phyloP scores from a whole-genome alignment of 2,888 invertebrate species.

The Apodemia zela region DNA sequence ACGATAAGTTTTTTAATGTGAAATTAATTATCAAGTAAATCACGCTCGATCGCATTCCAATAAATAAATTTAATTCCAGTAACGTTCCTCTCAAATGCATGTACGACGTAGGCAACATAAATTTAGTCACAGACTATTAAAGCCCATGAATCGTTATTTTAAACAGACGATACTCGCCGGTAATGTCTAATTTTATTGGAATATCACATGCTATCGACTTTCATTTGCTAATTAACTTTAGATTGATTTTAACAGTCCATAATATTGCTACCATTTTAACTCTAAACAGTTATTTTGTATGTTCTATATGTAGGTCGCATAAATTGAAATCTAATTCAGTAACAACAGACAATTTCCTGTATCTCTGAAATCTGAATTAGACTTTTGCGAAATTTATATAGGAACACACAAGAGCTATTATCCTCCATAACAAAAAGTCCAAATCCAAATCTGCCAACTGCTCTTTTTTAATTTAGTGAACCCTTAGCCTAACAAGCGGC shows the following conservation, averaged over 20 bases:
- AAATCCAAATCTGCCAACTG: too few relatives aligned
- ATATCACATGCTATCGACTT: neutral
- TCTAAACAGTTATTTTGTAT: too few relatives aligned
- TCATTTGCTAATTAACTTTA: neutral
- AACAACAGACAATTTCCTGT: too few relatives aligned
- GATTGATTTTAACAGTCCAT: neutral
- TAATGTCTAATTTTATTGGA: neutral
- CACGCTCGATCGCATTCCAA: constrained; percentile 1
- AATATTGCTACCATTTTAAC: too few relatives aligned
- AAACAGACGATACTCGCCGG: neutral
- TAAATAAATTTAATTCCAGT: neutral
- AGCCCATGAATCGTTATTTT: constrained; percentile 7
- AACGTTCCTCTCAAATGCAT: neutral
- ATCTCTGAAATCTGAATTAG: too few relatives aligned
- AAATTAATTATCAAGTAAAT: neutral
- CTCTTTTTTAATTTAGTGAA: too few relatives aligned
- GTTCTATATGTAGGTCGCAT: too few relatives aligned
- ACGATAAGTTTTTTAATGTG: neutral
- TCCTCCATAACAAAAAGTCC: too few relatives aligned
- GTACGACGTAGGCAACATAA: neutral
- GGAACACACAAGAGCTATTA: too few relatives aligned
- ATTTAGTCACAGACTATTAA: constrained; percentile 12
- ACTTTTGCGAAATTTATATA: too few relatives aligned
- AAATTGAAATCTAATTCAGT: too few relatives aligned
- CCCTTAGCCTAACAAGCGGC: too few relatives aligned